phyloP scores from a whole-genome alignment of 2,113 vertebrate genomes.

The Fulica atra region DNA sequence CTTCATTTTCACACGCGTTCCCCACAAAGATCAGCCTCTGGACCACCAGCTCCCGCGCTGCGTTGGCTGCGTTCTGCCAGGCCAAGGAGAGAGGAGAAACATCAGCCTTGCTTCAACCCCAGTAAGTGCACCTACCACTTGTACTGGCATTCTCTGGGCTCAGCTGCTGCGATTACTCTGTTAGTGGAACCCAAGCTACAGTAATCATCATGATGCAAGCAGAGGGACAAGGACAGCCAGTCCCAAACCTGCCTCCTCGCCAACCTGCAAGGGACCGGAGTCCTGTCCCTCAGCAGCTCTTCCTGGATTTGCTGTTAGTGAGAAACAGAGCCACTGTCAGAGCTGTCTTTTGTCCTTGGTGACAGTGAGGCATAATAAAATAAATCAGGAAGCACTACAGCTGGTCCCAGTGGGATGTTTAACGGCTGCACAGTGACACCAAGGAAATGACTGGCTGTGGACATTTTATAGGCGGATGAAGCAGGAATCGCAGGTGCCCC shows the following conservation, averaged over 20 bases:
- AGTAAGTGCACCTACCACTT: neutral
- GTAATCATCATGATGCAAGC: neutral
- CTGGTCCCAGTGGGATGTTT: neutral
- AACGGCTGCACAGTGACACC: neutral
- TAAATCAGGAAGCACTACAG: neutral
- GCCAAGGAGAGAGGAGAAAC: neutral
- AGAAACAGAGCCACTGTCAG: neutral
- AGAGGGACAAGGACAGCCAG: neutral
- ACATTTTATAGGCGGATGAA: neutral
- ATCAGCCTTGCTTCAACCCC: neutral
- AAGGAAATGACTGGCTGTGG: no score
- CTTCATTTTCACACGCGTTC: slow-evolving; percentile 86
- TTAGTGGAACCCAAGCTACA: neutral
- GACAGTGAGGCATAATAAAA: neutral
- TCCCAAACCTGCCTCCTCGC: neutral
- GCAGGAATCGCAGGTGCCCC: neutral
- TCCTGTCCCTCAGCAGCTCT: neutral
- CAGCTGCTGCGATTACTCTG: neutral
- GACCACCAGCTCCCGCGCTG: slow-evolving; percentile 82
- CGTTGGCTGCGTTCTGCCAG: slow-evolving; percentile 76
- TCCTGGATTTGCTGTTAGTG: neutral
- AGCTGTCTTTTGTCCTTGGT: neutral
- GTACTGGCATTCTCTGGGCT: neutral
- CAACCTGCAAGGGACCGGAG: neutral
- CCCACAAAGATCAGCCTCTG: slow-evolving; percentile 81